These are phyloP conservation scores for Apocheima hispidaria DNA, from an alignment of 2,888 invertebrate genomes.

Conservation along the genomic window DNA sequence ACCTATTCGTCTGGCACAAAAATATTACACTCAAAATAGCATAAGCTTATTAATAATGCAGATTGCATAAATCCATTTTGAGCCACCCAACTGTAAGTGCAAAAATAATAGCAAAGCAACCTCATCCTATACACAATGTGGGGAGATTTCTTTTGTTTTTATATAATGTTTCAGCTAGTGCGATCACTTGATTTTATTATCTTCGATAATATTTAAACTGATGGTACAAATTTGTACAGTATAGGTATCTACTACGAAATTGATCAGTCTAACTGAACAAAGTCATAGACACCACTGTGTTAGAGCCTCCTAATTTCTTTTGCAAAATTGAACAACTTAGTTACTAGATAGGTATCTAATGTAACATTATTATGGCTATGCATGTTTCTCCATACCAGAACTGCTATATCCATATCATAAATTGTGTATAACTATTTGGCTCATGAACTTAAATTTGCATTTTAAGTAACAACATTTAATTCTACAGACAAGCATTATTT, in stretches of 20 bases:
- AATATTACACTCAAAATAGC: no score
- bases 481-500: constrained; percentile 60
- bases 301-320: not conserved
- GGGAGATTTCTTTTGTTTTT: no score
- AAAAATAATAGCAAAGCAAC: no score
- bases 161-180: no score
- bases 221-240: constrained; percentile 2
- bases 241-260: not conserved
- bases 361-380: constrained; percentile 11
- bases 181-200: no score
- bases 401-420: constrained; percentile 8
- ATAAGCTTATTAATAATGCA: no score
- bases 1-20: no score
- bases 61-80: no score
- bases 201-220: not conserved
- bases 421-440: constrained; percentile 37
- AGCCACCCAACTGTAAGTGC: no score
- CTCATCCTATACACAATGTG: no score
- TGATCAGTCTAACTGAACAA: not conserved
- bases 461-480: constrained; percentile 36
- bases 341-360: constrained; percentile 5
- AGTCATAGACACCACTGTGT: constrained; percentile 1
- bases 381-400: constrained; percentile 4
- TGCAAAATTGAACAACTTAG: constrained; percentile 24
- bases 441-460: constrained; percentile 31